A percentile compares a stretch with the other conserved stretches of the same genome.
Conservation (phyloP, 2,797 vertebrate species). For the Dicrostonyx torquatus region DNA sequence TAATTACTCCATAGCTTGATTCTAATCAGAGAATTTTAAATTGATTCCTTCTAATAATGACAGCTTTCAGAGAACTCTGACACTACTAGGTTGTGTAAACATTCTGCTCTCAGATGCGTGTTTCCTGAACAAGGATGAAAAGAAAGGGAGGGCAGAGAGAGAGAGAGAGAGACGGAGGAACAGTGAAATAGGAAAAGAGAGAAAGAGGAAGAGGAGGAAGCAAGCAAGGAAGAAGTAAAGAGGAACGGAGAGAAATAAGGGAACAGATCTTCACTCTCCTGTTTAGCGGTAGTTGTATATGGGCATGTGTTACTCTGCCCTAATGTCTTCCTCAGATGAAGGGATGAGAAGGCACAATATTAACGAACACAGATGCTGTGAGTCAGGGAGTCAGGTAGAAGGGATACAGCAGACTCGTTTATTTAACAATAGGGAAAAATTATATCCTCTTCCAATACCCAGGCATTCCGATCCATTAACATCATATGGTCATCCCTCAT, state of each 20-base stretch:
- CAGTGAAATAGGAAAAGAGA: fast-evolving
- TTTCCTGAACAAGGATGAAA: background rate
- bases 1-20: constrained; percentile 45
- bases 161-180: background rate
- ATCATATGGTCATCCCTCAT: no score
- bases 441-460: no score
- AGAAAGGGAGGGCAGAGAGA: fast-evolving
- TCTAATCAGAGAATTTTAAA: constrained; percentile 40
- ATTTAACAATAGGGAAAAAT: no score
- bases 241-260: background rate
- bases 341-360: no score
- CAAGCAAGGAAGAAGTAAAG: background rate
- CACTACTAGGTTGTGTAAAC: background rate
- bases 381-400: no score
- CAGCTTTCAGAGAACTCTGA: constrained; percentile 31
- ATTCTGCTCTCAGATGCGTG: background rate
- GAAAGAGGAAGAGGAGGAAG: background rate
- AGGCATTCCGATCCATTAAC: no score
- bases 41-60: constrained; percentile 45
- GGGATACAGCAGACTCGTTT: no score
- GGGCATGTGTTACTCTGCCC: no score
- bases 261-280: no score
- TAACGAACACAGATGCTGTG: no score
- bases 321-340: no score
- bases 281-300: background rate